These are phyloP conservation scores for Melipona bicolor DNA, from an alignment of 2,888 invertebrate species.

Conservation along the genomic window DNA sequence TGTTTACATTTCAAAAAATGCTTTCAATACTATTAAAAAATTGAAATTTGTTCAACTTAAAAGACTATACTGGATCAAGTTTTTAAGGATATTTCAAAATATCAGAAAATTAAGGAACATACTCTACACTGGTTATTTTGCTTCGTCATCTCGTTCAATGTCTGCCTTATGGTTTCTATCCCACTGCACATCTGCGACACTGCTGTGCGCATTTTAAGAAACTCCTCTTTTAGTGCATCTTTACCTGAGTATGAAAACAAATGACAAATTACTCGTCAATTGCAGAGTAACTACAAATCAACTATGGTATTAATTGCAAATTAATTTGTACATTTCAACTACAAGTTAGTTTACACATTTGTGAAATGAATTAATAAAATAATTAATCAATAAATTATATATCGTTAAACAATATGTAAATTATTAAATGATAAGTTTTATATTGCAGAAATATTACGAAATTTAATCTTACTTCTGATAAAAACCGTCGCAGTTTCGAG, in stretches of 20 bases:
- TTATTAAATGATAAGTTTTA: no score
- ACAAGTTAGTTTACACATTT: neutral
- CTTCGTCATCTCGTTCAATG: constrained; percentile 61
- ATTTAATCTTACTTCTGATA: constrained; percentile 64
- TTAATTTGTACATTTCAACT: no score
- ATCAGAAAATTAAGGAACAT: constrained; percentile 35
- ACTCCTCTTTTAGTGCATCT: constrained; percentile 61
- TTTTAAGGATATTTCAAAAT: neutral
- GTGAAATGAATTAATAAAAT: neutral
- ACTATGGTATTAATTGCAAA: no score
- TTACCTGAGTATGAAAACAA: constrained; percentile 63
- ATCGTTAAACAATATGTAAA: no score
- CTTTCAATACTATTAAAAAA: no score
- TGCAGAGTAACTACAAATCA: no score
- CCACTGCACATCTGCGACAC: constrained; percentile 47
- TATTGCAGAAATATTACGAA: neutral
- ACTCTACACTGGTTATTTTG: constrained; percentile 67
- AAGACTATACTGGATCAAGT: no score
- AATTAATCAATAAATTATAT: neutral
- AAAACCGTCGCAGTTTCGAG: constrained; percentile 69
- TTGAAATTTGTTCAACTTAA: no score
- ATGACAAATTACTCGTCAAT: neutral
- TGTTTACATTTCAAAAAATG: neutral
- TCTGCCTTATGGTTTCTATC: constrained; percentile 56
- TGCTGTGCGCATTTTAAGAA: constrained; percentile 55